These are phyloP conservation scores for Pseudachorutes palmiensis DNA, from an alignment of 1,140 invertebrate species.

Conservation along the genomic window DNA sequence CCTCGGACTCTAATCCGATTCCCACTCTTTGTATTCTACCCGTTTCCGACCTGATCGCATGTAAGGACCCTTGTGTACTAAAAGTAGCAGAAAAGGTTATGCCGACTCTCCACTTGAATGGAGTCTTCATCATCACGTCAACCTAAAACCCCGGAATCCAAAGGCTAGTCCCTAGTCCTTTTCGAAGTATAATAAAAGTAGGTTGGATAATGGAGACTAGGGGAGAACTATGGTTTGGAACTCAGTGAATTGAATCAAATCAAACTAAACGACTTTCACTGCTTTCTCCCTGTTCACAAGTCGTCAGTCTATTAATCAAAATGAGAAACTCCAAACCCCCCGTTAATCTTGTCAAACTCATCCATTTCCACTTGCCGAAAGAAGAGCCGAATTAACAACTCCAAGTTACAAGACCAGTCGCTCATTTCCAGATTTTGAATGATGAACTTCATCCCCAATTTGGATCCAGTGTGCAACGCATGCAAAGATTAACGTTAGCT, in stretches of 20 bases:
- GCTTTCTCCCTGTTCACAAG: constrained; percentile 37
- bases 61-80: background rate
- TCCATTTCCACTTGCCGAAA: constrained; percentile 24
- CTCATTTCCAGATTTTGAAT: background rate
- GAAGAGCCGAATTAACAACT: background rate
- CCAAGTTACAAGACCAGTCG: background rate
- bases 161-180: background rate
- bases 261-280: constrained; percentile 37
- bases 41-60: too few relatives aligned
- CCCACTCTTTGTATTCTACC: background rate
- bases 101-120: background rate
- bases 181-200: background rate
- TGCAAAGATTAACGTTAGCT: too few relatives aligned
- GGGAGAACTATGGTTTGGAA: background rate
- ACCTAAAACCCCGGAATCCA: too few relatives aligned
- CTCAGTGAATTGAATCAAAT: constrained; percentile 18
- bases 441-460: background rate
- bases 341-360: constrained; percentile 38
- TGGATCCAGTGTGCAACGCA: too few relatives aligned
- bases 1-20: background rate
- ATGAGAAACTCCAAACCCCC: constrained; percentile 18
- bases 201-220: constrained; percentile 15
- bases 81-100: background rate
- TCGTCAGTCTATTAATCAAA: constrained; percentile 40
- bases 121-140: too few relatives aligned